These are phyloP conservation scores for Polydrusus pterygomalis DNA, from an alignment of 2,888 invertebrate genomes.

Conservation along the genomic window DNA sequence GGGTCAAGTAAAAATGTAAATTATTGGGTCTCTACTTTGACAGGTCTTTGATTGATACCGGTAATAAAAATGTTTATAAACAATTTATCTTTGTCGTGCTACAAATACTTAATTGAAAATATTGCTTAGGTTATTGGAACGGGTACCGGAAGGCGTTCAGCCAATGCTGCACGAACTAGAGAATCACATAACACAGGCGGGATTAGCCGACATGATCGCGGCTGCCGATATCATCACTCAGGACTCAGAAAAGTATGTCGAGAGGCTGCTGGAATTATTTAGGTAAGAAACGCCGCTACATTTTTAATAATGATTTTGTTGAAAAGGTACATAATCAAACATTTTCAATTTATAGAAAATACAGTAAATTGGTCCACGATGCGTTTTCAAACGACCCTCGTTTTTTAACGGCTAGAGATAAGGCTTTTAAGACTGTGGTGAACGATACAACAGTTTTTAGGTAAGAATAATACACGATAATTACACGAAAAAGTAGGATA, in stretches of 20 bases:
- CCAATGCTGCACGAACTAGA: slow-evolving; percentile 95
- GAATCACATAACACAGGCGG: slow-evolving; percentile 94
- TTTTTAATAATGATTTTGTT: neutral
- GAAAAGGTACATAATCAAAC: no score
- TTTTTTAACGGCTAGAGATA: slow-evolving; percentile 97
- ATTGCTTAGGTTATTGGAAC: slow-evolving; percentile 81
- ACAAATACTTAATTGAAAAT: no score
- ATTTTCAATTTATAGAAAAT: slow-evolving; percentile 76
- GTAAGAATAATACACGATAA: slow-evolving; percentile 27
- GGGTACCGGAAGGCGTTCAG: slow-evolving; percentile 93
- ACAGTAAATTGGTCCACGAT: slow-evolving; percentile 92
- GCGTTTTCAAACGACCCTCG: slow-evolving; percentile 98
- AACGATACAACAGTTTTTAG: slow-evolving; percentile 95
- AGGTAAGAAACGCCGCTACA: slow-evolving; percentile 25
- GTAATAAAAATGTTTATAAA: no score
- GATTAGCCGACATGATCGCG: slow-evolving; percentile 96
- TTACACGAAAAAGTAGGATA: no score
- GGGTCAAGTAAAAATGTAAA: no score
- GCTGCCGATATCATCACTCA: slow-evolving; percentile 96
- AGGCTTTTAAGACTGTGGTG: slow-evolving; percentile 96
- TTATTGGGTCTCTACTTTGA: no score
- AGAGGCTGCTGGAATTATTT: slow-evolving; percentile 93
- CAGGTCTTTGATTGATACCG: no score
- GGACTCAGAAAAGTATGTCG: slow-evolving; percentile 98
- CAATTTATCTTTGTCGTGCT: no score